Evolutionary conservation across 2,797 vertebrate species (phyloP).

Genomic region (Neoniphon sammara): DNA sequence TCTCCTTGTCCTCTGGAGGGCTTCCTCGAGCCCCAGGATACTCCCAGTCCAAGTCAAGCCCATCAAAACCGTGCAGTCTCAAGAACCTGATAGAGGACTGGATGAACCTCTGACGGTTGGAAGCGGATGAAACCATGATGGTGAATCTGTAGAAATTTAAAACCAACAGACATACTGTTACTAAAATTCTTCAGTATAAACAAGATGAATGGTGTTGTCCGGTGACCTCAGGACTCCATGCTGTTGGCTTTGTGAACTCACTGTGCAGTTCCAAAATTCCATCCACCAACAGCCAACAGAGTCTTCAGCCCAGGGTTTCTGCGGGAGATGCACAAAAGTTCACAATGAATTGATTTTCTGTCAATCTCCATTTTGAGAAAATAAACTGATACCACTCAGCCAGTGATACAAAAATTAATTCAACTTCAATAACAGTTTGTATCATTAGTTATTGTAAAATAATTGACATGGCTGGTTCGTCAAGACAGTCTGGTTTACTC

Average conservation of each 20-base stretch:
- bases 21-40: constrained; percentile 86
- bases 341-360: no score
- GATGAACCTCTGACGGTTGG: constrained; percentile 81
- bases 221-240: not conserved
- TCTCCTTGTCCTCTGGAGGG: constrained; percentile 79
- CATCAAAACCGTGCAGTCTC: constrained; percentile 82
- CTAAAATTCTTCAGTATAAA: not conserved
- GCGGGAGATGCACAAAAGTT: not conserved
- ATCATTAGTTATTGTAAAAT: not conserved
- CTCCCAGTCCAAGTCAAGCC: constrained; percentile 87
- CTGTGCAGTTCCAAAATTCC: constrained; percentile 85
- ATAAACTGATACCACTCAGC: not conserved
- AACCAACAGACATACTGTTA: not conserved
- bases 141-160: constrained; percentile 77
- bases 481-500: not conserved
- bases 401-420: not conserved
- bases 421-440: not conserved
- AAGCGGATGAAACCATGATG: constrained; percentile 73
- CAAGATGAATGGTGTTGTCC: not conserved
- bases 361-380: not conserved
- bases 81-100: constrained; percentile 80
- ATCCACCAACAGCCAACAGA: constrained; percentile 85
- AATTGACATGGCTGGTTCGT: not conserved
- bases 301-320: constrained; percentile 85
- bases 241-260: constrained; percentile 65